Conservation (phyloP, 35 echinoderm and acorn worm genomes). For the Apostichopus californicus region DNA sequence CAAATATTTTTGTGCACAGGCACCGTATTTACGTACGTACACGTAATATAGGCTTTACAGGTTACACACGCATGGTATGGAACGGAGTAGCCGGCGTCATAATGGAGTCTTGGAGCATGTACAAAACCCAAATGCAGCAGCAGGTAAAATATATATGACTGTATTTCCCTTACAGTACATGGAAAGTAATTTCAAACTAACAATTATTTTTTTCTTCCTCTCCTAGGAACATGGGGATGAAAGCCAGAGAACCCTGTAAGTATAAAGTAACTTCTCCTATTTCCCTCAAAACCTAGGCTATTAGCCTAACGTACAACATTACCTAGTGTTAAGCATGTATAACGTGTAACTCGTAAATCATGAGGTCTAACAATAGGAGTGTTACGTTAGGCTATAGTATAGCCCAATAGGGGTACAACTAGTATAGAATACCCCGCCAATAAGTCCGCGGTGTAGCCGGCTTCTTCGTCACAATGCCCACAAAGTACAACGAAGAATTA, state of each 20-base stretch:
- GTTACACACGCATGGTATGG: background rate
- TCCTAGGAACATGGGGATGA: background rate
- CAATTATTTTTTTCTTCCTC: background rate
- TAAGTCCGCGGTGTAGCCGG: too few relatives aligned
- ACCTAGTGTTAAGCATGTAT: too few relatives aligned
- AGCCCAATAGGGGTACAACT: too few relatives aligned
- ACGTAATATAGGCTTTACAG: background rate
- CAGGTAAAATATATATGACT: background rate
- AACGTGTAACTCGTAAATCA: too few relatives aligned
- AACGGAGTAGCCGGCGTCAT: background rate
- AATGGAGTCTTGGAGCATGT: slow-evolving; percentile 1
- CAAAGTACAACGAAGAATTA: too few relatives aligned
- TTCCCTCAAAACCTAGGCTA: background rate
- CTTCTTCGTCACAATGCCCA: too few relatives aligned
- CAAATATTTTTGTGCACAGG: too few relatives aligned
- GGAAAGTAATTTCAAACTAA: background rate
- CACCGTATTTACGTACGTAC: background rate
- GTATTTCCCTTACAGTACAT: background rate
- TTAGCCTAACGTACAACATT: background rate
- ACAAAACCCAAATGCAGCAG: background rate
- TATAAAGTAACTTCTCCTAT: background rate
- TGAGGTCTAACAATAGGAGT: too few relatives aligned
- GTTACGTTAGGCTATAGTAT: too few relatives aligned
- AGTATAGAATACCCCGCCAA: too few relatives aligned
- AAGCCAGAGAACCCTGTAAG: background rate